These are phyloP conservation scores for Chaetorhynchus papuensis DNA, from an alignment of 2,113 vertebrate genomes.

Conservation along the genomic window DNA sequence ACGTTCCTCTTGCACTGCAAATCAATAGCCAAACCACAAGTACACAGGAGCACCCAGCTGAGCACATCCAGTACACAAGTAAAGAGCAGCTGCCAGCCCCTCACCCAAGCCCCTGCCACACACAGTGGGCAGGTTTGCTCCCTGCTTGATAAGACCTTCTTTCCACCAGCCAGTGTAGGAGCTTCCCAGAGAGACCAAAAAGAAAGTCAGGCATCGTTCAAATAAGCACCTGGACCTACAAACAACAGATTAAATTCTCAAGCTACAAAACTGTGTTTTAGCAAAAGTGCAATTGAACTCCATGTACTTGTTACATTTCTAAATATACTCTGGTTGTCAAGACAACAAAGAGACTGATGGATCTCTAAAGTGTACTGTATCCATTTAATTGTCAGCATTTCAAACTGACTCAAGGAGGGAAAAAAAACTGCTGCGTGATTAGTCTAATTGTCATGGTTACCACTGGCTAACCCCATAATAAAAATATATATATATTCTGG, in stretches of 20 bases:
- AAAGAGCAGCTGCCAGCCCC: background rate
- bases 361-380: slow-evolving; percentile 77
- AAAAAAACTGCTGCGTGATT: slow-evolving; percentile 77
- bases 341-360: slow-evolving; percentile 83
- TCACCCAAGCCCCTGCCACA: background rate
- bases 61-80: rapidly evolving
- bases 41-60: background rate
- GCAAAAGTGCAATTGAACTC: slow-evolving; percentile 81
- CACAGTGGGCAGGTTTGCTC: background rate
- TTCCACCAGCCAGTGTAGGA: background rate
- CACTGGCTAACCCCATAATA: slow-evolving; percentile 67
- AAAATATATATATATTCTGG: slow-evolving; percentile 61
- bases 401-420: slow-evolving; percentile 70
- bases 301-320: slow-evolving; percentile 85
- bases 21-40: background rate
- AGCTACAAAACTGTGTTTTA: slow-evolving; percentile 77
- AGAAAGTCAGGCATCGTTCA: slow-evolving; percentile 33
- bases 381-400: slow-evolving; percentile 83
- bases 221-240: slow-evolving; percentile 69
- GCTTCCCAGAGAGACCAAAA: slow-evolving; percentile 34
- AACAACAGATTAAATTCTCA: slow-evolving; percentile 79
- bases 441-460: slow-evolving; percentile 81
- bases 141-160: background rate
- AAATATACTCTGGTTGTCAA: slow-evolving; percentile 83
- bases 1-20: rapidly evolving